These are phyloP conservation scores for Clusia tigrina DNA, from an alignment of 2,888 invertebrate species.

Conservation along the genomic window DNA sequence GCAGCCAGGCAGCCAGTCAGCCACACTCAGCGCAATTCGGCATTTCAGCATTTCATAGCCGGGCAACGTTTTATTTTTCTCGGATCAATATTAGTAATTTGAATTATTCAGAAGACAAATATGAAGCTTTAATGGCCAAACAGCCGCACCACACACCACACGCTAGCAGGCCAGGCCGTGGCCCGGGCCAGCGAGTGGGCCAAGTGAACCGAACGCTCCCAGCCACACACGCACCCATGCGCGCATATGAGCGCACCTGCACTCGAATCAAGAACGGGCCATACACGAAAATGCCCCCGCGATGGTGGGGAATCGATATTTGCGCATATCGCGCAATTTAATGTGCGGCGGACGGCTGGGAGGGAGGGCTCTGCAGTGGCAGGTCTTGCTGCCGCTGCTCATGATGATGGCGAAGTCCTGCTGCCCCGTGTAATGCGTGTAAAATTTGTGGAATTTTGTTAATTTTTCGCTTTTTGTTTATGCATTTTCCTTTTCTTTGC, in stretches of 20 bases:
- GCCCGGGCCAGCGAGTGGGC: slow-evolving; percentile 31
- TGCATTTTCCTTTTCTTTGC: not conserved
- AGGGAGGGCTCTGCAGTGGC: slow-evolving; percentile 17
- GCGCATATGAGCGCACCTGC: not conserved
- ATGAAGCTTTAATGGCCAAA: slow-evolving; percentile 65
- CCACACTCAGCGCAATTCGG: slow-evolving; percentile 21
- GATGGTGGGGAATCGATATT: slow-evolving; percentile 48
- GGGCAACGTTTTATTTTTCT: slow-evolving; percentile 47
- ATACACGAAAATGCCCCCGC: slow-evolving; percentile 15
- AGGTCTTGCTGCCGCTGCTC: not conserved
- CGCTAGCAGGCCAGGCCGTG: slow-evolving; percentile 37
- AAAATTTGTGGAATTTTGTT: too few relatives aligned
- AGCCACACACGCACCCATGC: not conserved
- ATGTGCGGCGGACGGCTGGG: slow-evolving; percentile 33
- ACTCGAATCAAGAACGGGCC: slow-evolving; percentile 30
- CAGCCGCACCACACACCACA: too few relatives aligned
- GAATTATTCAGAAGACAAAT: slow-evolving; percentile 65
- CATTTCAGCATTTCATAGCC: slow-evolving; percentile 43
- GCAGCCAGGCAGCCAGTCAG: slow-evolving; percentile 18
- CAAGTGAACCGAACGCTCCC: not conserved
- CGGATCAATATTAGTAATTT: slow-evolving; percentile 65
- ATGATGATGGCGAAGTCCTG: too few relatives aligned
- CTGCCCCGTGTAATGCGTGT: too few relatives aligned
- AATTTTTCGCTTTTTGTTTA: not conserved
- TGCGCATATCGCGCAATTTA: slow-evolving; percentile 54